phyloP scores from a whole-genome alignment of 2,113 vertebrate genomes.

The Hucho hucho region DNA sequence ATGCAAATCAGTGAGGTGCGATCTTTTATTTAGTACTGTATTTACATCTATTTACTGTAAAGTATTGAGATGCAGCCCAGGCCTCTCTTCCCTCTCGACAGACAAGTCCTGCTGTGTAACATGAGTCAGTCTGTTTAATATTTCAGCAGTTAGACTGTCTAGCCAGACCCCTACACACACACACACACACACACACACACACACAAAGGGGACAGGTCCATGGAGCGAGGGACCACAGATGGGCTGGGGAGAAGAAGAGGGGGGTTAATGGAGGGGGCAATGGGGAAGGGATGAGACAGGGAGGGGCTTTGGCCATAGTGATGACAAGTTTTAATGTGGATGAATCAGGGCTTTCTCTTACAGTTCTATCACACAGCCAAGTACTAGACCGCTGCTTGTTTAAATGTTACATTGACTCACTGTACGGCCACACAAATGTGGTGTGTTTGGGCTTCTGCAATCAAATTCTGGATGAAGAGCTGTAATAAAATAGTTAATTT shows the following conservation, averaged over 20 bases:
- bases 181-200: too few species aligned
- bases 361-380: slow-evolving; percentile 34
- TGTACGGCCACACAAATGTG: slow-evolving; percentile 7
- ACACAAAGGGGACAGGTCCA: slow-evolving; percentile 6
- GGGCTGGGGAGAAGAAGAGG: slow-evolving; percentile 5
- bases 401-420: slow-evolving; percentile 9
- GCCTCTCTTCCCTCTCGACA: neutral
- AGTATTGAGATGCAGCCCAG: too few species aligned
- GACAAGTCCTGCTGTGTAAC: slow-evolving; percentile 34
- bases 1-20: too few species aligned
- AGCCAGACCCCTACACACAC: too few species aligned
- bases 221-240: slow-evolving; percentile 10
- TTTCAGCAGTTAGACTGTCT: slow-evolving; percentile 28
- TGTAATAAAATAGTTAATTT: slow-evolving; percentile 1
- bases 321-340: neutral
- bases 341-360: slow-evolving; percentile 38
- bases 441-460: slow-evolving; percentile 29
- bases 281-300: neutral
- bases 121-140: slow-evolving; percentile 52
- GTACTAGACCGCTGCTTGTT: slow-evolving; percentile 11
- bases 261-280: neutral
- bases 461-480: slow-evolving; percentile 36
- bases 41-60: too few species aligned
- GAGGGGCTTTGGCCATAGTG: neutral
- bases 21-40: too few species aligned